phyloP scores from a whole-genome alignment of 1,140 invertebrate species.

The Drosophila novamexicana region DNA sequence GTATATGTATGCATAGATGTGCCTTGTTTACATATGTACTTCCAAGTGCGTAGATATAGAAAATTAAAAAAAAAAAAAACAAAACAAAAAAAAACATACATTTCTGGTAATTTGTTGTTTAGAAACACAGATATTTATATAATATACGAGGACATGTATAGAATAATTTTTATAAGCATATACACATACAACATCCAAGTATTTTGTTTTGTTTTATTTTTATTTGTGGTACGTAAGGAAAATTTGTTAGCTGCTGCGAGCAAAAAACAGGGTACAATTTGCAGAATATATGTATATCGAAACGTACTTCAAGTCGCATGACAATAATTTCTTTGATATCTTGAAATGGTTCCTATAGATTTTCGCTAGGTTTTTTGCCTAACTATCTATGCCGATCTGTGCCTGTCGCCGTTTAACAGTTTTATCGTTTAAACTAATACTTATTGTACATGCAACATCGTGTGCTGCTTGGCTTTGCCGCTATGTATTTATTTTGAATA shows the following conservation, averaged over 20 bases:
- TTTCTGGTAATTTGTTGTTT: slow-evolving; percentile 38
- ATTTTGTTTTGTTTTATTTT: slow-evolving; percentile 14
- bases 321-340: not conserved
- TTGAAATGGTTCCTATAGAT: not conserved
- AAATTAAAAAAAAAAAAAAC: slow-evolving; percentile 34
- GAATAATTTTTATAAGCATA: slow-evolving; percentile 7
- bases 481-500: slow-evolving; percentile 21
- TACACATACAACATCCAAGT: slow-evolving; percentile 23
- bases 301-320: not conserved
- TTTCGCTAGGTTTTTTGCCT: not conserved
- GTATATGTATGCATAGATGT: slow-evolving; percentile 56
- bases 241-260: slow-evolving; percentile 45
- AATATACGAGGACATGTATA: not conserved
- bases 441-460: slow-evolving; percentile 50
- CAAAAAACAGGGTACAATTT: not conserved
- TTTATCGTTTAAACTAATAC: slow-evolving; percentile 24
- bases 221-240: slow-evolving; percentile 56
- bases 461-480: slow-evolving; percentile 57
- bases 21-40: slow-evolving; percentile 21
- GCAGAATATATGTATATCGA: not conserved
- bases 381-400: not conserved
- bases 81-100: slow-evolving; percentile 27
- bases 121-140: slow-evolving; percentile 31
- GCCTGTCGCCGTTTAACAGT: slow-evolving; percentile 8
- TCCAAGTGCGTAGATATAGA: slow-evolving; percentile 9